Base-by-base conservation (phyloP, 2,113 vertebrate species). In the Malurus melanocephalus region DNA sequence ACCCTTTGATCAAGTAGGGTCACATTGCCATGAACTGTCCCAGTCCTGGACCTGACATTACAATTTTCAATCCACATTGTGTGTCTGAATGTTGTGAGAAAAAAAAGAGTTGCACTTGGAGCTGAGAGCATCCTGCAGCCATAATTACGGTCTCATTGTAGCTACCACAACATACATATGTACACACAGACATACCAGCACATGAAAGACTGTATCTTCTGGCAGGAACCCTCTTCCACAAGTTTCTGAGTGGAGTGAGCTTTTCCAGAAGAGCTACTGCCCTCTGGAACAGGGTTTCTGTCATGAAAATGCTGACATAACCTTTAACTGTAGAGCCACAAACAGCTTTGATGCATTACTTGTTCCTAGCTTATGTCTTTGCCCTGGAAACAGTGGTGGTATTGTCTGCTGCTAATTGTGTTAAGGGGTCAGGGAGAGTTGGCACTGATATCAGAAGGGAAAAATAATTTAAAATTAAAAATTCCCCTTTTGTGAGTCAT, bases 231-330 rank as follows among this genome's bases (percentile, higher is more conserved):
- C 15, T 93, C 42, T 74, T 78, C 2, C 3, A 87, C 62, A 91
- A 64, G 42, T 88, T 95, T 94, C 76, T 84, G 75, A 81, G 88
- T 7, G 30, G 75, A 94, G 60, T 89, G 75, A 95, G 88, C 74
- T 97, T 96, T 96, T 94, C 92, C 88, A 94, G 91, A 84, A 92
- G 72, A 94, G 67, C 85, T 94, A 86, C 53, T 95, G 93, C 93
- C 93, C 78, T 93, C 94, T 94, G 85, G 85, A 95, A 91, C 59
- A 85, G 75, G 43, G n/a, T 90, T 96, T 97, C 84, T 96, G 22
- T 95, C 95, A 89, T 86, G 85, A 96, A 96, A 97, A 97, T 85
- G 93, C 94, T 96, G 95, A 95, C 96, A 96, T 93, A 95, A 95
- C 82, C 74, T 94, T 95, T 94, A 96, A 83, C 89, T 69, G 65